Conservation (phyloP, 2,113 vertebrate genomes). For the Cottus gobio region DNA sequence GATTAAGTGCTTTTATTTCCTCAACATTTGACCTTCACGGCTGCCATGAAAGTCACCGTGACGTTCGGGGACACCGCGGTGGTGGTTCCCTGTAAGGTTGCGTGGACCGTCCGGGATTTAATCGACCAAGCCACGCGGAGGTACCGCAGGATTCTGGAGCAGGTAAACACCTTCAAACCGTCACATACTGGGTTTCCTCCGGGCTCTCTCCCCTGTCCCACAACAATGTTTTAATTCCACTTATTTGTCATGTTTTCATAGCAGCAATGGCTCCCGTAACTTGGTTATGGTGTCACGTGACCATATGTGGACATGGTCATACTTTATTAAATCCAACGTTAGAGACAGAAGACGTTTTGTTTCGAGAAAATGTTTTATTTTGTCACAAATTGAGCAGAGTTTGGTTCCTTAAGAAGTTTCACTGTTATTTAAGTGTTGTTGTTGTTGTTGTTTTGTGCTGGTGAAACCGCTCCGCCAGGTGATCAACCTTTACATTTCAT, state of each 20-base stretch:
- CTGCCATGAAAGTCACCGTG: slow-evolving; percentile 92
- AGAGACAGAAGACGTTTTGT: neutral
- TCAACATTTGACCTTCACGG: neutral
- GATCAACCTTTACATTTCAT: too few relatives aligned
- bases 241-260: neutral
- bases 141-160: slow-evolving; percentile 87
- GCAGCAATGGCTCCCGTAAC: neutral
- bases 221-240: neutral
- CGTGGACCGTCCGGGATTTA: slow-evolving; percentile 88
- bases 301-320: neutral
- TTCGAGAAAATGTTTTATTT: neutral
- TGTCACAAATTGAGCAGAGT: neutral
- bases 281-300: slow-evolving; percentile 48
- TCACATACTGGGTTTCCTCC: fast-evolving
- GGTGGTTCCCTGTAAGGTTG: slow-evolving; percentile 91
- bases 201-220: fast-evolving
- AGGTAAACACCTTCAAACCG: slow-evolving; percentile 77
- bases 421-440: neutral
- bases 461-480: too few relatives aligned
- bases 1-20: neutral
- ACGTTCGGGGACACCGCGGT: slow-evolving; percentile 89
- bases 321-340: neutral
- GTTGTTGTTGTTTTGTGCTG: neutral
- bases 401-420: neutral
- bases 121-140: slow-evolving; percentile 90